Percentiles rank a stretch among this genome's conserved stretches.
Evolutionary conservation across 2,113 vertebrate species (phyloP).

Genomic region (Pterocles gutturalis): DNA sequence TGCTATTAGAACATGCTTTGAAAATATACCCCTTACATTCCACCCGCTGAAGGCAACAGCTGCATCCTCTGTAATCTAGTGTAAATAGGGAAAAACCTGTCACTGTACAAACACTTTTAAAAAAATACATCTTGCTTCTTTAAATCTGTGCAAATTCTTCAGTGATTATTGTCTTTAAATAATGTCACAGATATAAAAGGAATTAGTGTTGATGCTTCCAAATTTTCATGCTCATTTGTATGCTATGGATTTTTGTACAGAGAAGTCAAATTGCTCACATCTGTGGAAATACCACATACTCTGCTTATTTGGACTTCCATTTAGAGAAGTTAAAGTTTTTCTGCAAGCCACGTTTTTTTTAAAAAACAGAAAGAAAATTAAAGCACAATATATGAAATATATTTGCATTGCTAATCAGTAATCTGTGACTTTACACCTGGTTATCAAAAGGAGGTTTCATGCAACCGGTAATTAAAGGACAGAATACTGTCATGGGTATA

Average conservation of each 20-base stretch:
- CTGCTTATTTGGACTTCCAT: conserved; percentile 23
- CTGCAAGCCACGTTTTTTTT: neutral
- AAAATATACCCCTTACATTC: neutral
- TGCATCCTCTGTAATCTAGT: conserved; percentile 1
- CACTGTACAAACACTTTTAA: neutral
- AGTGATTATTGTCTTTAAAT: conserved; percentile 60
- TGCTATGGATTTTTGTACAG: conserved; percentile 43
- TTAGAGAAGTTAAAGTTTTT: conserved; percentile 41
- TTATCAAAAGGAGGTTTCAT: conserved; percentile 30
- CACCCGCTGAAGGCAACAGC: neutral
- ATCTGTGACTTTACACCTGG: conserved; percentile 3
- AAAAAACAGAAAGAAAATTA: neutral
- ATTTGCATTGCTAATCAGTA: neutral
- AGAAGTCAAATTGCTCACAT: conserved; percentile 64
- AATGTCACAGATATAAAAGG: conserved; percentile 61
- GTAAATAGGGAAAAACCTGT: neutral
- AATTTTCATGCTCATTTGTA: conserved; percentile 68
- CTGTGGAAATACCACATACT: conserved; percentile 40
- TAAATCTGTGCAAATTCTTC: conserved; percentile 59
- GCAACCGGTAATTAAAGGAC: conserved; percentile 22
- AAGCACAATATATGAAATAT: neutral
- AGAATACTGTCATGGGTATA: neutral
- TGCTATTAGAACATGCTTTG: neutral
- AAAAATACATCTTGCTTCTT: neutral
- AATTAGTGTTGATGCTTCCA: conserved; percentile 60